Percentiles rank a stretch among this genome's conserved stretches.
phyloP scores from a whole-genome alignment of 2,888 invertebrate genomes.

The Aphodius sticticus region DNA sequence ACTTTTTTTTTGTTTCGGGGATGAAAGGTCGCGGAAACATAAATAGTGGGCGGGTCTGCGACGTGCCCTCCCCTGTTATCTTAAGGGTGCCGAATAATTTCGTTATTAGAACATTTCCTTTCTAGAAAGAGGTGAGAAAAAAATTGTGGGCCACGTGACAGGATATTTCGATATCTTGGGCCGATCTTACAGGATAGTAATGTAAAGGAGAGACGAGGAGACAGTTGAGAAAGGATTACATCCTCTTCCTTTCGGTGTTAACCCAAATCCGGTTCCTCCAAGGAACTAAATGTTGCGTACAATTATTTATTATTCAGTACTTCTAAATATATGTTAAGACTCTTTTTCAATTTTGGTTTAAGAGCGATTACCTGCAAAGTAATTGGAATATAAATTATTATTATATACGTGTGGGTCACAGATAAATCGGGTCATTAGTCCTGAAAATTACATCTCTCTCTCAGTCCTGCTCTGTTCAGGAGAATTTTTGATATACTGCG shows the following conservation, averaged over 20 bases:
- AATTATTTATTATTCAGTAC: too few relatives aligned
- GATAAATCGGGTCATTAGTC: too few relatives aligned
- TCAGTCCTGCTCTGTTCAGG: too few relatives aligned
- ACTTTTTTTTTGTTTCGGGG: neutral
- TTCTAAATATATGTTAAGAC: too few relatives aligned
- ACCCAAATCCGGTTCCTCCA: neutral
- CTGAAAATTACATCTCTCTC: too few relatives aligned
- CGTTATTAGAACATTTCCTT: neutral
- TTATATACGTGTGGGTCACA: too few relatives aligned
- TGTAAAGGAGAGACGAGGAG: neutral
- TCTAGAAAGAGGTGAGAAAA: neutral
- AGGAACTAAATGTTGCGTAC: too few relatives aligned
- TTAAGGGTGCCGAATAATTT: neutral
- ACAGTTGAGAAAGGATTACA: neutral
- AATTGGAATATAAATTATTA: too few relatives aligned
- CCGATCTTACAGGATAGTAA: neutral
- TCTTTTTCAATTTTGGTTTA: too few relatives aligned
- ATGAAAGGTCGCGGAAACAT: neutral
- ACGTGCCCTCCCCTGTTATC: neutral
- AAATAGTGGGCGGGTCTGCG: neutral
- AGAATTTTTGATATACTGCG: too few relatives aligned
- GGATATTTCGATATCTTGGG: neutral
- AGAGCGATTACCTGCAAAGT: too few relatives aligned
- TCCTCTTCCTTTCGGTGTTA: neutral
- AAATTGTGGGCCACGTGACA: neutral